Evolutionary conservation across 35 echinoderm and acorn worm species (phyloP), one percentile per base, ranked within the genome.

Genomic region (Antedon bifida): DNA sequence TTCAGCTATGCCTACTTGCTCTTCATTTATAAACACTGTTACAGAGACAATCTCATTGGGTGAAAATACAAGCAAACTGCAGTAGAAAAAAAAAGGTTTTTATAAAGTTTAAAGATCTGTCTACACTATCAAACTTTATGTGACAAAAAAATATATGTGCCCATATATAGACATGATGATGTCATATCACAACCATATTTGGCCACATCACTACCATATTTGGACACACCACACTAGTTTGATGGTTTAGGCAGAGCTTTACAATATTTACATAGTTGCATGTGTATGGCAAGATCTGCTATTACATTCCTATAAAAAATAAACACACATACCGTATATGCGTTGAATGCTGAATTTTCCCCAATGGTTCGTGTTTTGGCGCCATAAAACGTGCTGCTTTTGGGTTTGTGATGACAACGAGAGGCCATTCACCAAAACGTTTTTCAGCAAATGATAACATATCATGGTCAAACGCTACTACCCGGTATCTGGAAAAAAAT

Each of bases 401-500:
- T 4, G 95, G 95, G 79, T 99, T 99, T 17, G 95, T 99, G 83
- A 99, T 99, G 0, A 99, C 78, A 34, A 99, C 78, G 38, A 99
- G 79, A 14, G 95, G 95, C 95, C 95, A 99, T 35, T 92, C 76
- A 5, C 86, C 90, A 90, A 93, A 93, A 45, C 88, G 89, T 33
- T 93, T 88, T 80, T 99, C 95, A 10, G 81, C 84, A 87, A 99
- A 99, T n/a, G 91, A 93, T 28, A 99, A 36, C 32, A 99, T 64
- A 39, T 99, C 95, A 81, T 93, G 90, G 76, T 99, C 95, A 84
- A 93, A 91, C 19, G 95, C 95, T 88, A 93, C 92, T 8, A 99
- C 88, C 0, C 95, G 85, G 77, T 93, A 99, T 86, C 95, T 99
- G 84, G 10, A 77, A 78, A 36, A 76, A 64, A 64, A 64, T 42